Evolutionary conservation across 2,888 invertebrate species (phyloP).

Genomic region (Helicoverpa assulta): DNA sequence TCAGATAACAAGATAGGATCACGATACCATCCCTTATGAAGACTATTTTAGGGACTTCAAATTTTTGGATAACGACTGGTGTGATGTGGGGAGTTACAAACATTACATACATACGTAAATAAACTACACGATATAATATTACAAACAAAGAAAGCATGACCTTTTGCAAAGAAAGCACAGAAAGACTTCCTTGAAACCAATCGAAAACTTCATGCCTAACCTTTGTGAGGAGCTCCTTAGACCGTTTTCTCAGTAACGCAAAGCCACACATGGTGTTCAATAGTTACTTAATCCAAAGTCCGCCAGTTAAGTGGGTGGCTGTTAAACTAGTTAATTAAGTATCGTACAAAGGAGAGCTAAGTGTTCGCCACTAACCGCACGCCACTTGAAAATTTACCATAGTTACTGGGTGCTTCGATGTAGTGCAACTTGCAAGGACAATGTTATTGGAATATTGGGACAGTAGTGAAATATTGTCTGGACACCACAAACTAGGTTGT

Average conservation of each 20-base stretch:
- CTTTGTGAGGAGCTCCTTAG: not conserved
- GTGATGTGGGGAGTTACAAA: too few relatives aligned
- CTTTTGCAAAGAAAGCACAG: too few relatives aligned
- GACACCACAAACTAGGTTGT: not conserved
- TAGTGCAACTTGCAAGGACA: conserved; percentile 20
- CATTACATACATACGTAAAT: too few relatives aligned
- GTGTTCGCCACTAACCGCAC: conserved; percentile 57
- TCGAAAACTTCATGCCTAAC: not conserved
- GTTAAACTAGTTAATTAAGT: conserved; percentile 67
- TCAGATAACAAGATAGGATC: too few relatives aligned
- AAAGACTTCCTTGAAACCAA: not conserved
- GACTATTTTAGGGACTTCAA: too few relatives aligned
- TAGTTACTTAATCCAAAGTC: conserved; percentile 54
- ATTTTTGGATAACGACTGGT: too few relatives aligned
- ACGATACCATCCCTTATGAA: too few relatives aligned
- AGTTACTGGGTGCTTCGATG: conserved; percentile 25
- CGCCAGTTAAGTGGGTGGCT: conserved; percentile 50
- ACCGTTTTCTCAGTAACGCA: conserved; percentile 29
- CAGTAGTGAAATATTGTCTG: not conserved
- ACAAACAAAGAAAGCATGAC: too few relatives aligned
- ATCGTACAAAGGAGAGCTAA: conserved; percentile 62
- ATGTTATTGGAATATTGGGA: conserved; percentile 16
- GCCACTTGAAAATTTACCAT: conserved; percentile 62
- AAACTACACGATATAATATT: too few relatives aligned
- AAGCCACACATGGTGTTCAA: conserved; percentile 42